These are phyloP conservation scores for Blastobasis adustella DNA, from an alignment of 2,888 invertebrate genomes.

Conservation along the genomic window DNA sequence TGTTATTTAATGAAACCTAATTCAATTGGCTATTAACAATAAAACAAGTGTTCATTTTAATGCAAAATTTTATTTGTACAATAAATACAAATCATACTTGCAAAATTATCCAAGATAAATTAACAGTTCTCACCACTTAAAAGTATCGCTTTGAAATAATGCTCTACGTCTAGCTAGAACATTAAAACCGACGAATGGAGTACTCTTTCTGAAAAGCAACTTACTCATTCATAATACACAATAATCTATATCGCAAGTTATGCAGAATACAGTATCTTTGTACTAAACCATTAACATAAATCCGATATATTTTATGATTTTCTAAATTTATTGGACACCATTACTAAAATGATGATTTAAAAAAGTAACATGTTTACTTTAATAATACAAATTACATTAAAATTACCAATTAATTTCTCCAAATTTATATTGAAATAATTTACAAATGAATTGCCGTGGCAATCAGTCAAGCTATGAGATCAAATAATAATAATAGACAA, in stretches of 20 bases:
- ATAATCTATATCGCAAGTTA: slow-evolving; percentile 6
- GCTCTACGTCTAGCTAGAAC: slow-evolving; percentile 10
- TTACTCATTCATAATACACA: slow-evolving; percentile 7
- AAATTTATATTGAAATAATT: slow-evolving; percentile 1
- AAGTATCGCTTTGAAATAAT: slow-evolving; percentile 41
- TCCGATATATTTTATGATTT: slow-evolving; percentile 28
- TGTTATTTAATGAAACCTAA: not conserved
- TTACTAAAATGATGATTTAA: no score
- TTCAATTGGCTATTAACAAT: slow-evolving; percentile 11
- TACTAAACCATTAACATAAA: slow-evolving; percentile 61
- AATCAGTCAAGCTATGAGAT: slow-evolving; percentile 54
- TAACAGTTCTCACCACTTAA: slow-evolving; percentile 65
- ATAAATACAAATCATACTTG: slow-evolving; percentile 73
- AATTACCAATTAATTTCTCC: not conserved
- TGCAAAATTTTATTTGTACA: slow-evolving; percentile 73
- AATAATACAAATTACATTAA: no score
- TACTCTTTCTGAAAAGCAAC: not conserved
- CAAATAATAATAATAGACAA: slow-evolving; percentile 27
- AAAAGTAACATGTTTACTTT: no score
- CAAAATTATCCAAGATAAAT: slow-evolving; percentile 57
- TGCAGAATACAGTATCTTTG: slow-evolving; percentile 38
- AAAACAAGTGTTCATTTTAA: slow-evolving; percentile 37
- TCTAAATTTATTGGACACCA: slow-evolving; percentile 12
- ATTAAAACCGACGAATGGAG: no score
- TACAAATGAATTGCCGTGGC: slow-evolving; percentile 22